Evolutionary conservation across 2,888 invertebrate genomes (phyloP), one percentile per base, ranked within the genome.

Genomic region (Ophioninae sp.): DNA sequence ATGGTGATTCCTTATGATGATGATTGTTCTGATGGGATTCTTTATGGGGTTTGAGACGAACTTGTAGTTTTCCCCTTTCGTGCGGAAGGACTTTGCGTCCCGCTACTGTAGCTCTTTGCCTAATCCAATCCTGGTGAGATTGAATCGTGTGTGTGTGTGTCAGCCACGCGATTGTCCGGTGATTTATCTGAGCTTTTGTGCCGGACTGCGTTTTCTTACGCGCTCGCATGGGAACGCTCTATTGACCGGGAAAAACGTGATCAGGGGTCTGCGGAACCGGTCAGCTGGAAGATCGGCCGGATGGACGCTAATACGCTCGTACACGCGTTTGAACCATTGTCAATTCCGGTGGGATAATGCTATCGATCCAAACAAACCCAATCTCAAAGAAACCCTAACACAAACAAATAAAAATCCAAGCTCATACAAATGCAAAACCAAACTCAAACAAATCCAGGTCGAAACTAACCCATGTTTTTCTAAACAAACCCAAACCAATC

Each of bases 51-150:
- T n/a, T n/a, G n/a, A n/a, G n/a, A n/a, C n/a, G n/a, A 71, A 65
- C 77, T 72, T 81, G 79, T 81, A 79, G 81, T 84, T 84, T 83
- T 81, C 84, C 79, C 81, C 81, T 84, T 84, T 84, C 81, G 68
- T 44, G 44, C 78, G 81, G 81, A 84, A 84, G 81, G 79, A 68
- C 67, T 73, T 23, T 63, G 41, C 61, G 67, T 72, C 72, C 61
- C 72, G 75, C 72, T 72, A 58, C 39, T 61, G 67, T 44, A 10
- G 10, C 51, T 44, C 13, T 44, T 44, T 13, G 44, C 44, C 44
- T 44, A 44, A 44, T 44, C 44, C 9, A 44, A 44, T 44, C 44
- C 44, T 44, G 44, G 44, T 44, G 44, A 13, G 13, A 44, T 44
- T 51, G 20, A 59, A 71, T 77, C 20, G 64, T 68, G 39, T 73